Evolutionary conservation across 2,113 vertebrate genomes (phyloP), one percentile per base, ranked within the genome.

Genomic region (Picathartes gymnocephalus): DNA sequence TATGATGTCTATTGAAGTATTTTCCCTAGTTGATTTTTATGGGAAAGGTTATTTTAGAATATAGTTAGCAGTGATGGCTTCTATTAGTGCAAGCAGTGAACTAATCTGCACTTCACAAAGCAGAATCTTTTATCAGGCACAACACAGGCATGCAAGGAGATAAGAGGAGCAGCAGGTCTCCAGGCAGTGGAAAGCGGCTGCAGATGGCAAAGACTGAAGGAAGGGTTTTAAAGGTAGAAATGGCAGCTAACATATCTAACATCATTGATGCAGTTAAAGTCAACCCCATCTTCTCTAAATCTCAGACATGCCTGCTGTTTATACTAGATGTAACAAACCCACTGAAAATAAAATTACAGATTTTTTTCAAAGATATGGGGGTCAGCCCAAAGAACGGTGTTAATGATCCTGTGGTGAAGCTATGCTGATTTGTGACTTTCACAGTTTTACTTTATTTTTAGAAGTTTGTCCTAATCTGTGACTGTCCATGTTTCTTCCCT

Each of bases 41-140:
- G 35, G 40, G 40, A 90, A 76, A 82, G 74, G 18, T 82, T 92
- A 82, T 65, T 93, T 90, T 88, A 79, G 72, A 51, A 65, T 40
- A 7, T 44, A 56, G 89, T 66, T 86, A 78, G 39, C 44, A 89
- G 48, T 57, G 50, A 72, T 60, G 53, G 62, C 27, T 48, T 37
- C 78, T 68, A 25, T 71, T 88, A 95, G 85, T 82, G 45, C 45
- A 82, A 85, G 56, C 69, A 87, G 42, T 79, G 79, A 90, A 69
- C 58, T 92, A 82, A 96, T 90, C 71, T 93, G 81, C 88, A 80
- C 80, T 93, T 93, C 70, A 76, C 66, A 79, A 40, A 86, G 85
- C 66, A 88, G 57, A 80, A 69, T 93, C 79, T 85, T 94, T 95
- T 88, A 88, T 93, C 79, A 82, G 79, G 76, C 65, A 76, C 73